Conservation (phyloP, 2,113 vertebrate genomes). For the Sisor rabdophorus region DNA sequence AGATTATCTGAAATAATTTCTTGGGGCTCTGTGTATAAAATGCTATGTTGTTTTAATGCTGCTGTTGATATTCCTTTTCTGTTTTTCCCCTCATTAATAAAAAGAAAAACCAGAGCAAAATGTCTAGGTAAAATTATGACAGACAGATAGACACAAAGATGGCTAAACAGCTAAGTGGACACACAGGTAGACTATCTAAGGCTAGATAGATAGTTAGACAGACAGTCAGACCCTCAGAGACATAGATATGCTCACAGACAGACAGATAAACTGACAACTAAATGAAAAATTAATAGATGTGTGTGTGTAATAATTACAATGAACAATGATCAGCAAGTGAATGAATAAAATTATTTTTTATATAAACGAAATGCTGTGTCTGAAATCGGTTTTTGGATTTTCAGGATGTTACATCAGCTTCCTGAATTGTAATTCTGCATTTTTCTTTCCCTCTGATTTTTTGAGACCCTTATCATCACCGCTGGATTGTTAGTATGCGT, state of each 20-base stretch:
- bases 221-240: too few relatives aligned
- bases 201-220: too few relatives aligned
- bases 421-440: slow-evolving; percentile 10
- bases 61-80: slow-evolving; percentile 27
- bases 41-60: slow-evolving; percentile 20
- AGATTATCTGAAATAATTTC: slow-evolving; percentile 24
- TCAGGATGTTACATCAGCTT: not conserved
- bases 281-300: too few relatives aligned
- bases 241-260: too few relatives aligned
- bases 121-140: too few relatives aligned
- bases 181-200: too few relatives aligned
- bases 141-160: too few relatives aligned
- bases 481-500: slow-evolving; percentile 30
- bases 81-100: not conserved
- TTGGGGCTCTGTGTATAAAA: slow-evolving; percentile 30
- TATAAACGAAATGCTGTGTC: too few relatives aligned
- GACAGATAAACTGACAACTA: too few relatives aligned
- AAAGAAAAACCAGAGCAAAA: not conserved
- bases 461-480: slow-evolving; percentile 28
- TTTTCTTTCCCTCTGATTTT: slow-evolving; percentile 24
- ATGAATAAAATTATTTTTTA: not conserved
- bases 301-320: too few relatives aligned
- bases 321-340: not conserved
- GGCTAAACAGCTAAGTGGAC: too few relatives aligned
- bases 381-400: not conserved